Evolutionary conservation across 2,113 vertebrate genomes (phyloP), one percentile per base, ranked within the genome.

Genomic region (Opisthocomus hoazin): DNA sequence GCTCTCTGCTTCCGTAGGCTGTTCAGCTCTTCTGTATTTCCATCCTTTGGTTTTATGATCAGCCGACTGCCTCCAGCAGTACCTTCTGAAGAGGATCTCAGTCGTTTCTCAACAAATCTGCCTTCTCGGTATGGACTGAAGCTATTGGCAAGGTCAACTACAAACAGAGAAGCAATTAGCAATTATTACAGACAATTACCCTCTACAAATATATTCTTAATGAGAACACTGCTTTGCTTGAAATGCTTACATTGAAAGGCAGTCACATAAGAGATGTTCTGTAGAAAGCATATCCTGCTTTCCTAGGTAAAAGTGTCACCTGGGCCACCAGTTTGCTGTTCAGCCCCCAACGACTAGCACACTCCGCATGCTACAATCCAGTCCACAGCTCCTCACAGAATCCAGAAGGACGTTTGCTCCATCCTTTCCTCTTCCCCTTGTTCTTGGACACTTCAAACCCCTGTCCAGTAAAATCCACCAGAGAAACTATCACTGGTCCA

Each of bases 11-110:
- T 99, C 61, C 97, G 96, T 45, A 99, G 97, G 91, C 98, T 98
- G 75, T 94, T 98, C 26, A 97, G 93, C 48, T 99, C 99, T 60
- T 98, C 98, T 56, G 90, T 60, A 6, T 98, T 98, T 87, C 97
- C 98, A 60, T 99, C 99, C 93, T 97, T 98, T 39, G 98, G 98
- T 95, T 98, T 99, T 70, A 98, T 97, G 95, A 99, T 98, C 97
- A 98, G 97, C 23, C 98, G 97, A 94, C 98, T 98, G 73, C 98
- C 98, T 63, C 99, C 99, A 63, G 99, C 98, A 6, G 99, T 99
- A 27, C 99, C 99, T 97, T 99, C 99, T 17, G 99, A 99, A 3
- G 99, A 99, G 7, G 99, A 99, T 60, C 99, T 98, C 69, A 99
- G 96, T 8, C 99, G 98, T 46, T 98, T 98, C 93, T 99, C 99